A percentile compares a stretch with the other conserved stretches of the same genome.
Conservation (phyloP, 2,888 invertebrate species). For the Zygaena filipendulae region DNA sequence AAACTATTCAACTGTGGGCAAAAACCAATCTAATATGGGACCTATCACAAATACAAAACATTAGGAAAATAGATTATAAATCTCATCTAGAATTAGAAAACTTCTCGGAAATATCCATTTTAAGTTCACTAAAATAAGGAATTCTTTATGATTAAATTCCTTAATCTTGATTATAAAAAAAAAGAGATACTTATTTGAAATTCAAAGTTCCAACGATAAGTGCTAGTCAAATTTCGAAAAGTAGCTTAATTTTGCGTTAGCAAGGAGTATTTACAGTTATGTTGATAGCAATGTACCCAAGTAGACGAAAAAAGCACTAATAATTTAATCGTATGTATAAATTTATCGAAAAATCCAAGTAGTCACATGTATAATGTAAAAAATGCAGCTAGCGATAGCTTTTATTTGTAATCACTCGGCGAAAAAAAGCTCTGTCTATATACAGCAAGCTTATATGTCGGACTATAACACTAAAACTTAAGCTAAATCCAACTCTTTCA, state of each 20-base stretch:
- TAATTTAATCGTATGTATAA: conserved; percentile 26
- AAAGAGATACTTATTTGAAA: conserved; percentile 5
- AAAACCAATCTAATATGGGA: conserved; percentile 46
- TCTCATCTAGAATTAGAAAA: conserved; percentile 48
- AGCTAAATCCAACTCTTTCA: conserved; percentile 26
- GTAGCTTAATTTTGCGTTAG: conserved; percentile 39
- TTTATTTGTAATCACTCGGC: conserved; percentile 19
- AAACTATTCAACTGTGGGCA: conserved; percentile 55
- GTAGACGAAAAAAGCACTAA: conserved; percentile 24
- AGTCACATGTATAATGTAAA: conserved; percentile 25
- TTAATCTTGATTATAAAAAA: no score
- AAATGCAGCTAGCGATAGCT: no score
- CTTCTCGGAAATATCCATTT: conserved; percentile 43
- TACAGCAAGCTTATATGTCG: conserved; percentile 32
- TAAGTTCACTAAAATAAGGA: no score
- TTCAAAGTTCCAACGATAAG: conserved; percentile 23
- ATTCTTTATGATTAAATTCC: no score
- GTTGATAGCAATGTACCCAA: no score
- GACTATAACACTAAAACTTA: conserved; percentile 35
- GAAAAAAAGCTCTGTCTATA: conserved; percentile 32
- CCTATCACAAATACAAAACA: conserved; percentile 56
- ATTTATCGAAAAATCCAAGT: conserved; percentile 39
- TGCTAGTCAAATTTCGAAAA: conserved; percentile 32
- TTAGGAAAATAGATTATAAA: conserved; percentile 61
- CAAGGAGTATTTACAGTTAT: conserved; percentile 45